Evolutionary conservation across 2,113 vertebrate species (phyloP), one percentile per base, ranked within the genome.

Genomic region (Pavo muticus): DNA sequence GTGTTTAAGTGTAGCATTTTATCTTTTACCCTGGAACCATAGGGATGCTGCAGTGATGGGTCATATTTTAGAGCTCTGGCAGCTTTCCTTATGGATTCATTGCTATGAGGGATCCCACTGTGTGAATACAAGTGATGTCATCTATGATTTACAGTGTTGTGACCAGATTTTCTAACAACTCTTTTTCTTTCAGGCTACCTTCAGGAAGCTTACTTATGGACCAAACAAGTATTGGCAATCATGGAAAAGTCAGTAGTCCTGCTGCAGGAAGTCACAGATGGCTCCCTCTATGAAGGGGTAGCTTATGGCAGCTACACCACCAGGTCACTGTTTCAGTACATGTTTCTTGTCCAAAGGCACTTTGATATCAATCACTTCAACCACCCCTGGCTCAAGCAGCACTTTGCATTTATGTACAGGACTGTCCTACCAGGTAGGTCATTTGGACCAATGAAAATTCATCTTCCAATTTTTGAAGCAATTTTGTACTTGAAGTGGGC

Each of bases 241-340:
- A 99, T 99, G 99, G 99, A 99, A 97, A 99, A 99, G 96, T 99
- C 99, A 30, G 97, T 99, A 93, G 98, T 99, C 68, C 97, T 99
- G 47, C 97, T 99, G 60, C 98, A 97, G 81, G 99, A 99, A 54
- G 98, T 99, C 94, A 99, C 98, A 0, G 99, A 99, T 13, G 99
- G 99, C 50, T 99, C 99, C 18, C 97, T 99, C 87, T 99, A 99
- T 30, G 99, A 99, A 97, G 99, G 99, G 5, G 99, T 99, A 65
- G 99, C 99, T 3, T 99, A 99, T 7, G 99, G 99, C 89, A 99
- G 98, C 40, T 99, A 99, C 92, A 99, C 98, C 45, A 99, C 99
- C 19, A 98, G 99, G 65, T 99, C 99, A 0, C 97, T 99, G 54
- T 99, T 99, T 94, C 99, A 99, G 95, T 99, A 99, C 92, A 98